Conservation (phyloP, 2,888 invertebrate genomes). For the Oeneis ivallda region DNA sequence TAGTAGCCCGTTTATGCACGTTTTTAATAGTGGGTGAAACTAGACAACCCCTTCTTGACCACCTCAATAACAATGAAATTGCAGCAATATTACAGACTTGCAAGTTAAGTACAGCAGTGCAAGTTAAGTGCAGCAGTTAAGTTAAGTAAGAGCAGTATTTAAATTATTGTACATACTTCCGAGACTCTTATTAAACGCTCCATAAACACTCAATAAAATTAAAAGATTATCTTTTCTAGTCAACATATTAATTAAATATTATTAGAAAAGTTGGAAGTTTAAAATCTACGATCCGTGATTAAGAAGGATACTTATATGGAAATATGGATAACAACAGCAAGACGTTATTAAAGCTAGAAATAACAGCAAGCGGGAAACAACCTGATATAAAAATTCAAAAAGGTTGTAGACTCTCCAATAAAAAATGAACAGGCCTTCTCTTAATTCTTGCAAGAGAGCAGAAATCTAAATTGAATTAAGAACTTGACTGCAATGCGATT, state of each 20-base stretch:
- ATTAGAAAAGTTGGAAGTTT: no score
- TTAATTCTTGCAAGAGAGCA: conserved; percentile 31
- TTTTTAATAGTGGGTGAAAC: neutral
- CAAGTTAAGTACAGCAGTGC: no score
- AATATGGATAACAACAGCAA: no score
- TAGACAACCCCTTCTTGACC: conserved; percentile 25
- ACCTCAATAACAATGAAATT: conserved; percentile 23
- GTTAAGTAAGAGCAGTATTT: no score
- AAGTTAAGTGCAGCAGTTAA: no score
- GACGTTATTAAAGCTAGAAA: neutral
- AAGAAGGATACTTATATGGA: no score
- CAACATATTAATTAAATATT: no score
- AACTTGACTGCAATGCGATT: conserved; percentile 36
- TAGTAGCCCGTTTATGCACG: neutral
- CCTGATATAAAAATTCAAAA: neutral
- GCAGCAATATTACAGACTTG: conserved; percentile 8
- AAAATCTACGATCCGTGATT: no score
- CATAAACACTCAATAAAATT: neutral
- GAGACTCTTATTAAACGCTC: neutral
- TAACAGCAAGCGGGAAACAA: neutral
- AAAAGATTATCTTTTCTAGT: neutral
- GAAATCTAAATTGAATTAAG: conserved; percentile 39
- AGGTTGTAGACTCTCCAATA: neutral
- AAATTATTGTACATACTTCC: neutral
- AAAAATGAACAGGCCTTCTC: conserved; percentile 19